Base-by-base conservation (phyloP, 1,140 invertebrate species). In the Cyclargus thomasi region DNA sequence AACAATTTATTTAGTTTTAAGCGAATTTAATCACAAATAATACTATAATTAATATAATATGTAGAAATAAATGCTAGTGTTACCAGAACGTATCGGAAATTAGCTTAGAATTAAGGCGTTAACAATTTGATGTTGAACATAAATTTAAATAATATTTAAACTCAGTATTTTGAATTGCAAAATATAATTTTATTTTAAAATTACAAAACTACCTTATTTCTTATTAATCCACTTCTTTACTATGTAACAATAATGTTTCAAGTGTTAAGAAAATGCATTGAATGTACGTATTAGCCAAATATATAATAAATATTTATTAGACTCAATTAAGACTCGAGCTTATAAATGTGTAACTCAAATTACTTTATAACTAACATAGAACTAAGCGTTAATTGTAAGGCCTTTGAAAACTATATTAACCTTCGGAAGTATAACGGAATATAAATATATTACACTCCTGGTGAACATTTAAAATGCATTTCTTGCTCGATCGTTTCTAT, bases 1-100 rank as follows among this genome's bases (percentile, higher is more conserved):
- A 59, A 59, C 4, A 21, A 59, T 11, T 18, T 2, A 21, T 59
- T 11, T n/a, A 10, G 55, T 59, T n/a, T 59, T 59, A 59, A 59
- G 55, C 55, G 55, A 22, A 59, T 59, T 59, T 59, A 59, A 59
- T 59, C 18, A 59, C 18, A 59, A 59, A 59, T 59, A 59, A 59
- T 59, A 59, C 55, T 59, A 59, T 59, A 59, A 59, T 59, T 21
- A 20, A 59, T 59, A 59, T 59, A 59, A 59, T 20, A 59, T 59
- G 21, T 59, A 59, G 55, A 59, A 59, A 21, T 59, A 59, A 59
- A 59, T 59, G 55, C 55, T 21, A 53, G 53, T 20, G 55, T 57
- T 57, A 59, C 55, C 53, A 20, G 39, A 47, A 47, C 17, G 17
- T 20, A 20, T 21, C 55, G 21, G 55, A 59, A 20, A 7, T 59